Percentiles rank a stretch among this genome's conserved stretches.
Conservation (phyloP, 2,797 vertebrate genomes). For the Zenarchopterus dispar region DNA sequence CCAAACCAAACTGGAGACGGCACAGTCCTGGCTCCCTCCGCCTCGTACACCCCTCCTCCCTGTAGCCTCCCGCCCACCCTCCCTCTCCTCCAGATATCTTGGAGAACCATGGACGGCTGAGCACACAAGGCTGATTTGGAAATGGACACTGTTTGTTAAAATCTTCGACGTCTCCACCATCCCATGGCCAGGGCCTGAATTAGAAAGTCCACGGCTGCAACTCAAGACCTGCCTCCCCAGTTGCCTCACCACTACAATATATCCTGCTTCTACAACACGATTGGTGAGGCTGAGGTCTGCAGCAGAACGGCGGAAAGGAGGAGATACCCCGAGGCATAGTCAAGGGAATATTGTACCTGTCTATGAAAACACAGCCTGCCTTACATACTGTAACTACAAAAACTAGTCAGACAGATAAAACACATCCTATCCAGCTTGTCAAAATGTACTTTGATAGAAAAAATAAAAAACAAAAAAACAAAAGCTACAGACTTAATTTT, state of each 20-base stretch:
- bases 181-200: constrained; percentile 71
- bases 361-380: constrained; percentile 73
- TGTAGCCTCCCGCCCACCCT: constrained; percentile 65
- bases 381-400: constrained; percentile 71
- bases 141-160: constrained; percentile 80
- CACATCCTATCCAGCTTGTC: constrained; percentile 54
- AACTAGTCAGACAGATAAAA: constrained; percentile 70
- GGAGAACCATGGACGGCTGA: constrained; percentile 76
- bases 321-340: constrained; percentile 76
- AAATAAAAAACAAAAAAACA: constrained; percentile 19
- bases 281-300: constrained; percentile 71
- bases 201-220: constrained; percentile 68
- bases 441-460: constrained; percentile 45
- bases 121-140: constrained; percentile 78
- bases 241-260: constrained; percentile 68
- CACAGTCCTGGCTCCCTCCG: constrained; percentile 75
- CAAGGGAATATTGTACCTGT: constrained; percentile 77
- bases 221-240: constrained; percentile 69
- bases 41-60: constrained; percentile 75
- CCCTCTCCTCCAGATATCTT: constrained; percentile 78
- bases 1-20: constrained; percentile 82
- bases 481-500: constrained; percentile 43
- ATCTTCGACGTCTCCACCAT: constrained; percentile 72
- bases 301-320: constrained; percentile 74
- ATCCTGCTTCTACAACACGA: constrained; percentile 72